Evolutionary conservation across 2,888 invertebrate species (phyloP).

Genomic region (Melitaea athalia): DNA sequence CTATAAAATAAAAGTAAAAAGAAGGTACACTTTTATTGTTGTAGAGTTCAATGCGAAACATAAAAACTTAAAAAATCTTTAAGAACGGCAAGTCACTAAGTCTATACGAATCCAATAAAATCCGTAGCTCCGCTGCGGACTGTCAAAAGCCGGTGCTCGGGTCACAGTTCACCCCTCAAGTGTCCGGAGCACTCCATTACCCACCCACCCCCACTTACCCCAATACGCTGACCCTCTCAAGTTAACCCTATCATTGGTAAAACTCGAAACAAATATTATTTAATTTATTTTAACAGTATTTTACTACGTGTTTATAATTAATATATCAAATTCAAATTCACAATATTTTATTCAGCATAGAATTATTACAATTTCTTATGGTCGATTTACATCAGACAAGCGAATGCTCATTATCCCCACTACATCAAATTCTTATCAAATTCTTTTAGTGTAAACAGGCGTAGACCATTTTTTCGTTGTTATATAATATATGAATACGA

Average conservation of each 20-base stretch:
- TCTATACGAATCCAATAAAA: slow-evolving; percentile 44
- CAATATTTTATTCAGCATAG: not conserved
- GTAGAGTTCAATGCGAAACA: not conserved
- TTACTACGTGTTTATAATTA: not conserved
- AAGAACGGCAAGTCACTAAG: slow-evolving; percentile 15
- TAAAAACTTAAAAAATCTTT: not conserved
- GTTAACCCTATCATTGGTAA: slow-evolving; percentile 45
- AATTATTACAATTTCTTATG: too few species aligned
- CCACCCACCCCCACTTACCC: slow-evolving; percentile 47
- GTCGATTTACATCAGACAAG: too few species aligned
- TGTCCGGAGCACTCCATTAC: slow-evolving; percentile 62
- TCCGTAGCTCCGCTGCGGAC: slow-evolving; percentile 60
- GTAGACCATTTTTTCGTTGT: too few species aligned
- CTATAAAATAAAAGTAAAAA: not conserved
- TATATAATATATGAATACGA: too few species aligned
- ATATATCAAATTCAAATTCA: not conserved
- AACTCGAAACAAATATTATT: slow-evolving; percentile 14
- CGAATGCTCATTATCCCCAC: too few species aligned
- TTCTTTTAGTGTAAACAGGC: too few species aligned
- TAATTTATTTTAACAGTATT: not conserved
- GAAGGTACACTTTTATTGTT: not conserved
- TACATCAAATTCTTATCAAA: too few species aligned
- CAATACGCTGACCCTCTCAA: slow-evolving; percentile 52
- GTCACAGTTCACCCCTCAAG: slow-evolving; percentile 61
- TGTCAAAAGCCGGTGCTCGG: slow-evolving; percentile 72